These are phyloP conservation scores for Trinectes maculatus DNA, from an alignment of 2,113 vertebrate genomes.

Conservation along the genomic window DNA sequence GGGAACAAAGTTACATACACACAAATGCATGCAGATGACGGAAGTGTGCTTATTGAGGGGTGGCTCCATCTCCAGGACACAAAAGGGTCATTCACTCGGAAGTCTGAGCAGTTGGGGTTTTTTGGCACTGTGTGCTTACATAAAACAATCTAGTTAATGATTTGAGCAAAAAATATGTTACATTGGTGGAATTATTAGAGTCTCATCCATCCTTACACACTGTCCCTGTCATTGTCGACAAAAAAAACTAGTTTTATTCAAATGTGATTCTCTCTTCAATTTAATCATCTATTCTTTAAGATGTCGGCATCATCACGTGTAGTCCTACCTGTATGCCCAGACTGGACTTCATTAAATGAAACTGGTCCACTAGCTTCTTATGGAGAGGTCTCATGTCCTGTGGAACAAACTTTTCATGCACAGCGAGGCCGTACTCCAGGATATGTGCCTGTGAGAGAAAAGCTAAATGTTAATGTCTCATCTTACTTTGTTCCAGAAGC, in stretches of 20 bases:
- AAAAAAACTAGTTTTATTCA: no score
- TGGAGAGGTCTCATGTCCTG: slow-evolving; percentile 98
- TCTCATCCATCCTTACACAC: no score
- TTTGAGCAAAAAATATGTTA: slow-evolving; percentile 23
- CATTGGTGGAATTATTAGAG: not conserved
- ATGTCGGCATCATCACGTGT: not conserved
- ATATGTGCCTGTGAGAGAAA: slow-evolving; percentile 89
- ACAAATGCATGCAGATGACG: slow-evolving; percentile 20
- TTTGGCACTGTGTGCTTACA: slow-evolving; percentile 2
- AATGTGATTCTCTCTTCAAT: no score
- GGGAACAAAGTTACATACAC: slow-evolving; percentile 19
- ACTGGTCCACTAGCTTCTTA: slow-evolving; percentile 98
- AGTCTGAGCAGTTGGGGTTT: slow-evolving; percentile 23
- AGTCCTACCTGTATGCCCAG: slow-evolving; percentile 92
- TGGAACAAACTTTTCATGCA: slow-evolving; percentile 97
- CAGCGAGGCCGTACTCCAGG: slow-evolving; percentile 93
- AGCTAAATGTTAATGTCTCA: not conserved
- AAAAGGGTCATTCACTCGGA: slow-evolving; percentile 37
- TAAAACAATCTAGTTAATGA: slow-evolving; percentile 13
- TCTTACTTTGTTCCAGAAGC: not conserved
- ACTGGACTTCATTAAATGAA: slow-evolving; percentile 98
- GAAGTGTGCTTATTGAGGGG: slow-evolving; percentile 42
- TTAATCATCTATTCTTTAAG: no score
- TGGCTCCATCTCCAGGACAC: slow-evolving; percentile 12
- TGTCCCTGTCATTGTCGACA: no score